Evolutionary conservation across 2,888 invertebrate species (phyloP), one percentile per base, ranked within the genome.

Genomic region (Frankliniella fusca): DNA sequence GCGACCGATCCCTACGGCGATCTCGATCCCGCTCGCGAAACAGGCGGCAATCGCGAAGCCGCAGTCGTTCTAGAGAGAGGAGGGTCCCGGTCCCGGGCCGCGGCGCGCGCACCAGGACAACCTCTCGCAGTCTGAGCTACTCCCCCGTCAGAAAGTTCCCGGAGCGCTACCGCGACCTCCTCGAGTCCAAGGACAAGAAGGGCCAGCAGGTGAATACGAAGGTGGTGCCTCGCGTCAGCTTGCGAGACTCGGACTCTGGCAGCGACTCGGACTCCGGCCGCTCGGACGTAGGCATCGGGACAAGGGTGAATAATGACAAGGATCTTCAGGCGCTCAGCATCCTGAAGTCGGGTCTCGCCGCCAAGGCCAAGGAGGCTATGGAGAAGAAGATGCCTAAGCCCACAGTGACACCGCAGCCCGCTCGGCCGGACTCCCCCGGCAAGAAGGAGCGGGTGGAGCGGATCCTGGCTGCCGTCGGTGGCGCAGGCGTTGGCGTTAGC

Each of bases 341-440:
- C 84, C 87, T 93, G 12, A 92, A 93, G 85, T 90, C 92, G 85
- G 91, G 92, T 84, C 87, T 92, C 87, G 91, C 93, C 82, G 90
- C 93, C 84, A 93, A 94, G 88, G 94, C 94, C 2, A 93, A 93
- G 85, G 93, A 93, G 86, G 89, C 90, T 3, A 87, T 93, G 82
- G 92, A 92, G 84, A 91, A 91, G 86, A 92, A 90, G 85, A 88
- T 89, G 83, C 89, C 89, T 11, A 87, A 83, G 79, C 70, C 81
- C 49, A 79, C 54, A 48, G 80, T 79, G 38, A 79, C 79, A 48
- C 82, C 81, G 15, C 76, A 81, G n/a, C 81, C 80, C 49, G 81
- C 82, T 27, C 11, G 70, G 27, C 23, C 27, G 1, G 70, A 76
- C 27, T 76, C 70, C 11, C 70, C 70, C 11, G 70, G 70, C 27